Percentiles rank a stretch among this genome's conserved stretches.
Evolutionary conservation across 2,113 vertebrate species (phyloP).

Genomic region (Myxocyprinus asiaticus): DNA sequence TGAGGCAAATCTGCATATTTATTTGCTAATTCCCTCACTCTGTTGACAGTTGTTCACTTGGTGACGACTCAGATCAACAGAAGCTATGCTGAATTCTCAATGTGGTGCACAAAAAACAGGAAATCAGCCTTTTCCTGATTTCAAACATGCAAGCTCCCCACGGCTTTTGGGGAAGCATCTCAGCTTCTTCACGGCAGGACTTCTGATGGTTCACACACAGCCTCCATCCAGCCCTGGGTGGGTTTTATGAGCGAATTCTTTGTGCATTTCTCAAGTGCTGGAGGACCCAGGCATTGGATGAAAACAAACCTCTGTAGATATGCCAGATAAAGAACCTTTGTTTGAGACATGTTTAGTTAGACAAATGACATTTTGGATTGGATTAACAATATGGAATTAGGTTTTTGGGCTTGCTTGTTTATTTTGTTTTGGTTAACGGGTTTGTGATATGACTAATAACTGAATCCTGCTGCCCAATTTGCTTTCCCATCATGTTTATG

Average conservation of each 20-base stretch:
- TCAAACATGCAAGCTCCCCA: constrained; percentile 50
- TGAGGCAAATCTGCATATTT: constrained; percentile 18
- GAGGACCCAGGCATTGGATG: constrained; percentile 14
- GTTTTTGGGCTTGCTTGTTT: constrained; percentile 30
- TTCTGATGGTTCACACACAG: constrained; percentile 44
- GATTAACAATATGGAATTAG: constrained; percentile 31
- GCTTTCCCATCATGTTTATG: not conserved
- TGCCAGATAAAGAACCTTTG: constrained; percentile 43
- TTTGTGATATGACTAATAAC: not conserved
- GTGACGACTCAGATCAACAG: not conserved
- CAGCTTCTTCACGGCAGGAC: constrained; percentile 58
- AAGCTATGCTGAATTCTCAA: constrained; percentile 8
- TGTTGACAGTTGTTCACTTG: not conserved
- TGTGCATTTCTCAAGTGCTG: constrained; percentile 37
- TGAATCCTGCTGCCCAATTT: not conserved
- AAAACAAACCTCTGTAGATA: constrained; percentile 23
- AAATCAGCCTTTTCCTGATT: constrained; percentile 44
- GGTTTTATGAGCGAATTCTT: constrained; percentile 39
- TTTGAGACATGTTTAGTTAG: constrained; percentile 8
- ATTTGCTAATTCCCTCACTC: constrained; percentile 3
- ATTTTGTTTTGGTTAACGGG: not conserved
- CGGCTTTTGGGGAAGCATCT: constrained; percentile 56
- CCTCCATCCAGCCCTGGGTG: constrained; percentile 41
- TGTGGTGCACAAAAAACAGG: constrained; percentile 53
- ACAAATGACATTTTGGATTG: constrained; percentile 15